Conservation (phyloP, 1,140 invertebrate genomes). For the Drosophila ironensis region DNA sequence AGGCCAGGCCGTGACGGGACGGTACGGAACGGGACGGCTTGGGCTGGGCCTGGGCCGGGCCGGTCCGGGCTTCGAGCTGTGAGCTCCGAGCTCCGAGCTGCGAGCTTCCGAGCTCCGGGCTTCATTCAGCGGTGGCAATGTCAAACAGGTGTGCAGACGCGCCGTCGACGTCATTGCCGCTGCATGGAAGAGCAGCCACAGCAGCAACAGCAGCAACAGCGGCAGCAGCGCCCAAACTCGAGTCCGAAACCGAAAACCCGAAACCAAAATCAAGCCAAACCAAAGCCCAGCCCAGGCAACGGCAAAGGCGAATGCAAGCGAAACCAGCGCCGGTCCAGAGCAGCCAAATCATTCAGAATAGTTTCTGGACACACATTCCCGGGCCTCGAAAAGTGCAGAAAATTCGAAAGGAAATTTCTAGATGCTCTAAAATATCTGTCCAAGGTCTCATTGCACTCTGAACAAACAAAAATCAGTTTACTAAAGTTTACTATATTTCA, state of each 20-base stretch:
- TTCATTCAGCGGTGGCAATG: conserved; percentile 35
- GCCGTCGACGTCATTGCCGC: conserved; percentile 50
- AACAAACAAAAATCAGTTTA: no score
- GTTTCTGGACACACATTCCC: conserved; percentile 2
- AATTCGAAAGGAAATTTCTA: neutral
- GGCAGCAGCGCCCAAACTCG: neutral
- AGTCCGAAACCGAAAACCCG: neutral
- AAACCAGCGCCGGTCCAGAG: neutral
- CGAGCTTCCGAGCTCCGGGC: neutral
- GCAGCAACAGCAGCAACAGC: neutral
- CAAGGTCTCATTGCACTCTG: no score
- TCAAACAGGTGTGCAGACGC: conserved; percentile 53
- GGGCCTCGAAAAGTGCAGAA: no score
- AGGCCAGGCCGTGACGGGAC: neutral
- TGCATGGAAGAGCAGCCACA: conserved; percentile 7
- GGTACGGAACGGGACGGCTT: neutral
- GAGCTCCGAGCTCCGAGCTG: neutral
- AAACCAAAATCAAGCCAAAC: neutral
- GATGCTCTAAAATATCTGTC: neutral
- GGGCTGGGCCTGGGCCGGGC: neutral
- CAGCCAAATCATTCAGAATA: conserved; percentile 19
- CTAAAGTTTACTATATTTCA: no score
- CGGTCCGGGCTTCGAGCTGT: neutral
- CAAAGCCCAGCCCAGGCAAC: neutral
- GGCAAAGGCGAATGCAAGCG: neutral